Percentiles rank a stretch among this genome's conserved stretches.
Evolutionary conservation across 2,797 vertebrate genomes (phyloP).

Genomic region (Gymnopithys bicolor): DNA sequence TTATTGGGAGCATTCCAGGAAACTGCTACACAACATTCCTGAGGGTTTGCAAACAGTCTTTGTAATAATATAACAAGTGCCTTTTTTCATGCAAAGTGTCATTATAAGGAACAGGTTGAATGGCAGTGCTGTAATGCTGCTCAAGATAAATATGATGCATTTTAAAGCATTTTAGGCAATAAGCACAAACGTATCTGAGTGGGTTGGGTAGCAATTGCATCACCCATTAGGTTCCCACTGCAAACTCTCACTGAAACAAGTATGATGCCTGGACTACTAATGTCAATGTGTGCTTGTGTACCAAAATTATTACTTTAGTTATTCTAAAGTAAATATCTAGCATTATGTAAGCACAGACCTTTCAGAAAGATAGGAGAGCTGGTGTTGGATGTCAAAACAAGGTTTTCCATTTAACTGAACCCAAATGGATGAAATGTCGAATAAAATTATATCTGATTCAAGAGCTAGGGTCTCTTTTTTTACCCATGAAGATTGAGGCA

Average conservation of each 20-base stretch:
- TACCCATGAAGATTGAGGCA: background rate
- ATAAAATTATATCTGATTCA: background rate
- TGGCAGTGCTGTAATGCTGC: background rate
- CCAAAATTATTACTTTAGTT: background rate
- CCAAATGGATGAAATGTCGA: background rate
- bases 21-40: background rate
- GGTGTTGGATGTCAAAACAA: background rate
- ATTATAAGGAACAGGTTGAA: background rate
- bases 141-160: background rate
- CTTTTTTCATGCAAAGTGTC: background rate
- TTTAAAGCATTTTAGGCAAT: background rate
- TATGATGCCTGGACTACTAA: background rate
- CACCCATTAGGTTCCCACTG: background rate
- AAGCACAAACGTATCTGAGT: slow-evolving; percentile 2
- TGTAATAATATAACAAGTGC: background rate
- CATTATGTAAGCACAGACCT: background rate
- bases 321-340: background rate
- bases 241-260: background rate
- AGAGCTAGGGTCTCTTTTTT: background rate
- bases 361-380: background rate
- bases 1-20: background rate
- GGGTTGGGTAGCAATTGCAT: background rate
- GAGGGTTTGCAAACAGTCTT: background rate
- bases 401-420: background rate
- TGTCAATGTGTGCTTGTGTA: background rate